phyloP scores from a whole-genome alignment of 1,140 invertebrate species.

The Macrobrachium rosenbergii region DNA sequence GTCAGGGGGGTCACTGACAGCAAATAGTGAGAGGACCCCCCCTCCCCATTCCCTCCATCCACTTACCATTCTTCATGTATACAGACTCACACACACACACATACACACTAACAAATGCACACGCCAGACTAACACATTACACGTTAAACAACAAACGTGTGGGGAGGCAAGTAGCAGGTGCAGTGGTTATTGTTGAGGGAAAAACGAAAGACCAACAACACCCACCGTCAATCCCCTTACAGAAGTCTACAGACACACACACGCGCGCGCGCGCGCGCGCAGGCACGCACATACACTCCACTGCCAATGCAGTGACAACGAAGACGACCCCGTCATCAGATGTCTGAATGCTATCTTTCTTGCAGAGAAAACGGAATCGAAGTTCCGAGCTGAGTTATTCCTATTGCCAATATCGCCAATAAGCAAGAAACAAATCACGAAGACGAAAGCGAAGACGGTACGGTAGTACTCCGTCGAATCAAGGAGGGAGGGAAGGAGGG shows the following conservation, averaged over 20 bases:
- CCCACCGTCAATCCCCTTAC: background rate
- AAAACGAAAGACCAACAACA: slow-evolving; percentile 1
- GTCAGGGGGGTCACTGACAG: slow-evolving; percentile 11
- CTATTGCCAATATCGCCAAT: background rate
- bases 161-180: background rate
- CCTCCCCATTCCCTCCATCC: background rate
- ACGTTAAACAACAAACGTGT: background rate
- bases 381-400: too few species aligned
- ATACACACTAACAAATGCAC: background rate
- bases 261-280: too few species aligned
- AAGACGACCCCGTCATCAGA: too few species aligned
- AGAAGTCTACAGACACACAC: background rate
- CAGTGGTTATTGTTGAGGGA: background rate
- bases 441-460: background rate
- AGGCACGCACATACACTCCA: background rate
- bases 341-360: too few species aligned
- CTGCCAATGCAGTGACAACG: too few species aligned
- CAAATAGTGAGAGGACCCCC: slow-evolving; percentile 8
- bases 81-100: background rate
- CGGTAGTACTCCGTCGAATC: background rate
- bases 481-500: background rate
- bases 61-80: background rate
- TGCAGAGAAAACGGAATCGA: too few species aligned
- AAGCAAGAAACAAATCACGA: slow-evolving; percentile 9
- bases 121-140: background rate